Evolutionary conservation across 2,113 vertebrate species (phyloP).

Genomic region (Macrotus californicus): DNA sequence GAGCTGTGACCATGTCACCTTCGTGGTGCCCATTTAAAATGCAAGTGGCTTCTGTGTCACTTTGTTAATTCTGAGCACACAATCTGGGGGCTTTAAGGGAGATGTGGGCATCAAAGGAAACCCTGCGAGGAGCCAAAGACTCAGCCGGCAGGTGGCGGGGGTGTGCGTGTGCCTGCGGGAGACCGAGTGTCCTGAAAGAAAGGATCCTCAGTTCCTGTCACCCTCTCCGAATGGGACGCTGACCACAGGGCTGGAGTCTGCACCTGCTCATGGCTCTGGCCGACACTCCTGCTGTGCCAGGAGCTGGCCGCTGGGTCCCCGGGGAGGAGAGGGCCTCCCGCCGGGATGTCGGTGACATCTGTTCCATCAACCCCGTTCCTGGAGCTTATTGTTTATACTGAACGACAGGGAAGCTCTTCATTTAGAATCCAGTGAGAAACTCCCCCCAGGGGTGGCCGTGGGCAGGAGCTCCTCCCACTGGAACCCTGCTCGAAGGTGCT

Average conservation of each 20-base stretch:
- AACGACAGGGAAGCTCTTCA: no score
- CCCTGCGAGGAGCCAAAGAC: not conserved
- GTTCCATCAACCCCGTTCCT: not conserved
- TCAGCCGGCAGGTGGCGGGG: not conserved
- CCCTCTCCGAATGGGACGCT: not conserved
- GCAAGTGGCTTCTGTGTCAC: not conserved
- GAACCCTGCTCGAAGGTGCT: no score
- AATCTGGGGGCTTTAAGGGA: no score
- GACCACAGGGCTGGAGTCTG: accelerated
- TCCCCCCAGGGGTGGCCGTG: not conserved
- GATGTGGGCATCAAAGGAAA: no score
- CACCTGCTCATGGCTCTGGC: not conserved
- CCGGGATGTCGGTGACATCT: not conserved
- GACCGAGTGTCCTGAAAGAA: not conserved
- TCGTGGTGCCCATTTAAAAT: conserved; percentile 45
- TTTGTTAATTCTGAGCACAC: not conserved
- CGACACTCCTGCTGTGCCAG: no score
- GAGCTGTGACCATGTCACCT: conserved; percentile 35
- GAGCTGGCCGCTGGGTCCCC: not conserved
- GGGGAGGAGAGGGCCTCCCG: not conserved
- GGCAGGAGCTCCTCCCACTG: accelerated
- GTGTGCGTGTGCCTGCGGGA: not conserved
- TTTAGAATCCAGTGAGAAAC: no score
- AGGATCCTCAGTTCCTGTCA: accelerated
- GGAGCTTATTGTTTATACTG: no score